Evolutionary conservation across 2,113 vertebrate species (phyloP).

Genomic region (Casuarius casuarius): DNA sequence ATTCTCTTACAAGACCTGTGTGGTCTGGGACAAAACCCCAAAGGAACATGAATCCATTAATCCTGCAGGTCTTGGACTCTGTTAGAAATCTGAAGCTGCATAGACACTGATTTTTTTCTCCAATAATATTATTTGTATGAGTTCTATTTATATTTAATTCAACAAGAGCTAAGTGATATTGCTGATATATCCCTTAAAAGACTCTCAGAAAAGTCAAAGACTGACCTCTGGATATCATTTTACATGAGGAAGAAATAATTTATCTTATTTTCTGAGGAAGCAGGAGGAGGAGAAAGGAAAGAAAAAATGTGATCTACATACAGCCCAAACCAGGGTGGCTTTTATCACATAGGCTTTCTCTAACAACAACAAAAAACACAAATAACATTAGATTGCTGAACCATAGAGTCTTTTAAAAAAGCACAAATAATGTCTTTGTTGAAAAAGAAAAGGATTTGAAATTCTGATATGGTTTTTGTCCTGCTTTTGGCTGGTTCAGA

Average conservation of each 20-base stretch:
- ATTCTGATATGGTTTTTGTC: neutral
- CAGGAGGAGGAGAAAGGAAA: neutral
- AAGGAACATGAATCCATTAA: conserved; percentile 47
- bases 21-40: conserved; percentile 34
- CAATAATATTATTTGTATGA: conserved; percentile 61
- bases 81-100: conserved; percentile 33
- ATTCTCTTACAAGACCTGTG: conserved; percentile 46
- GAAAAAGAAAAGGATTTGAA: neutral
- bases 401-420: neutral
- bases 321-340: neutral
- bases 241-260: conserved; percentile 11
- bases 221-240: conserved; percentile 47
- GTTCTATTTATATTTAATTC: conserved; percentile 51
- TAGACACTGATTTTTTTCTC: conserved; percentile 19
- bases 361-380: neutral
- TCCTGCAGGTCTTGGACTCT: neutral
- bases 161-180: conserved; percentile 47
- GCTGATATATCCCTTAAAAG: neutral
- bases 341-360: neutral
- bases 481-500: neutral
- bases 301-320: neutral
- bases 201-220: conserved; percentile 26
- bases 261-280: neutral
- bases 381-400: neutral
- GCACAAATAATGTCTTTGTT: neutral